Evolutionary conservation across 1,140 invertebrate genomes (phyloP), one percentile per base, ranked within the genome.

Genomic region (Dendroctonus valens): DNA sequence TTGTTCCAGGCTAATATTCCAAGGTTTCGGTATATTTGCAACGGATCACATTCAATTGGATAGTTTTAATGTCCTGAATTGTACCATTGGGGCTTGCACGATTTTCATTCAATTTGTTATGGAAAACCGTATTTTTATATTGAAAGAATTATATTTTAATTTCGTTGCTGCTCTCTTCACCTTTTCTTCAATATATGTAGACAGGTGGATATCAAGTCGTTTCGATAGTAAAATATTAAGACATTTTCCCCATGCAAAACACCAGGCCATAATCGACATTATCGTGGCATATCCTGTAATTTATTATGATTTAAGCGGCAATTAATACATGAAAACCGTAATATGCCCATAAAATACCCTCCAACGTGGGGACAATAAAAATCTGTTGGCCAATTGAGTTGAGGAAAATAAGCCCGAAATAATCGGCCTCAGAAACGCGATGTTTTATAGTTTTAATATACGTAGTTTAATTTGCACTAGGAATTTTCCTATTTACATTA

Each of bases 221-320:
- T 8, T 8, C 37, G 8, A 51, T 12, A 52, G 37, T 14, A 5
- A 9, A 26, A 52, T 52, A 52, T 52, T 52, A 26, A 52, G 15
- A 26, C n/a, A 52, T 52, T 52, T n/a, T 52, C 50, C 50, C 50
- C 12, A 52, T 11, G 11, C 14, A 48, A 48, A n/a, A 48, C 11
- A 48, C 11, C 14, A 14, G 46, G 11, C 5, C 8, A 15, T 15
- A 52, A 52, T 26, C 50, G 12, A 52, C 38, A 26, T 52, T 46
- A 46, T 9, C 50, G 9, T n/a, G 50, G 14, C 8, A 52, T 52
- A 15, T 12, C 44, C 44, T 12, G 50, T 7, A 52, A 52, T 52
- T 52, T 52, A 52, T 52, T 11, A 12, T 14, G n/a, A 26, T 52
- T 52, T 52, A 15, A 37, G 50, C 38, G 15, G n/a, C 38, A 52